Evolutionary conservation across 2,113 vertebrate genomes (phyloP).

Genomic region (Apteryx mantelli): DNA sequence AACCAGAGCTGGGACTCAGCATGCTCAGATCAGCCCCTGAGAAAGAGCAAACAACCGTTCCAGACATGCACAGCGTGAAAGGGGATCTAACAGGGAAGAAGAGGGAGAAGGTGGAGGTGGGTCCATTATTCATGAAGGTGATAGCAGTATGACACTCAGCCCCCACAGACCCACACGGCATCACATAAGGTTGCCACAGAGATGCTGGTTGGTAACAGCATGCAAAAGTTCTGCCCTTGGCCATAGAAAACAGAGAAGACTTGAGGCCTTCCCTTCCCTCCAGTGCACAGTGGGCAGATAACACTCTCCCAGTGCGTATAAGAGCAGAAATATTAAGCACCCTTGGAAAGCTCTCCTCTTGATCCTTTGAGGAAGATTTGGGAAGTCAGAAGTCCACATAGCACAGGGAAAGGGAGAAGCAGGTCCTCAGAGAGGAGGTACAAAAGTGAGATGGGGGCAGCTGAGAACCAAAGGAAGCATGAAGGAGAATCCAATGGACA

Average conservation of each 20-base stretch:
- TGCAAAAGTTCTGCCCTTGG: not conserved
- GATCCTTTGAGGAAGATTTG: not conserved
- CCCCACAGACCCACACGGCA: not conserved
- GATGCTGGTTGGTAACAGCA: not conserved
- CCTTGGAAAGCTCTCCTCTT: not conserved
- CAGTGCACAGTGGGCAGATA: not conserved
- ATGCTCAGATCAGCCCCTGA: not conserved
- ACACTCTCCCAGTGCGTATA: accelerated
- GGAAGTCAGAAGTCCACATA: not conserved
- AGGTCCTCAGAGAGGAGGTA: not conserved
- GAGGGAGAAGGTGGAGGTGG: constrained; percentile 5
- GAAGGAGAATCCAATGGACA: accelerated
- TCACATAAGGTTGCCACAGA: constrained; percentile 39
- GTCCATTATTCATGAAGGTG: constrained; percentile 63
- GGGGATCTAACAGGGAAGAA: constrained; percentile 9
- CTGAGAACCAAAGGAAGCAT: not conserved
- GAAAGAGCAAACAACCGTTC: not conserved
- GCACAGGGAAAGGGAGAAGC: not conserved
- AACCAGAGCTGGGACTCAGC: not conserved
- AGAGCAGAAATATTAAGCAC: not conserved
- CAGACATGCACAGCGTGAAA: constrained; percentile 19
- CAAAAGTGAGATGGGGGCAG: not conserved
- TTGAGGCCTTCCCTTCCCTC: not conserved
- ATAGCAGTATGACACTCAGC: not conserved
- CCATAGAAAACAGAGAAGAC: not conserved